These are phyloP conservation scores for Pristionchus exspectatus DNA, from an alignment of 2,888 invertebrate genomes.

Conservation along the genomic window DNA sequence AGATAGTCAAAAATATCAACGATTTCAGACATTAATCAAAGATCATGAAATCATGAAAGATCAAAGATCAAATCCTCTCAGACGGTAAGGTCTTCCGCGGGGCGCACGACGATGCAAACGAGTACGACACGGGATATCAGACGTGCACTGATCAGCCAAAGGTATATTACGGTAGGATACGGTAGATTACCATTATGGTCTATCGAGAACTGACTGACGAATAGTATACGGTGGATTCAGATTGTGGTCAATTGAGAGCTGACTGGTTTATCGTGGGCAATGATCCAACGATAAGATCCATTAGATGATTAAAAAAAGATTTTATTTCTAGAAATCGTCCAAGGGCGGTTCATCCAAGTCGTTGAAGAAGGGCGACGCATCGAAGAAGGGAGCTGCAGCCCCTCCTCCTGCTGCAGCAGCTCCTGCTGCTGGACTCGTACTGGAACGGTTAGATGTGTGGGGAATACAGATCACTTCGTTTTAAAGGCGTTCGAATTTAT, in stretches of 20 bases:
- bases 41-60: background rate
- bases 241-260: background rate
- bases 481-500: no score
- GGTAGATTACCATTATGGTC: background rate
- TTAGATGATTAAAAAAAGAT: background rate
- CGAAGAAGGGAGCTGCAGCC: background rate
- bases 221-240: background rate
- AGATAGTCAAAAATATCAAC: no score
- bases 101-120: conserved; percentile 34
- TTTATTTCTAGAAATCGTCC: background rate
- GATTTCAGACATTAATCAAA: background rate
- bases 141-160: background rate
- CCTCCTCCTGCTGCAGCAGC: background rate
- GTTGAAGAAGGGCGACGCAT: background rate
- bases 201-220: background rate
- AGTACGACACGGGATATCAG: conserved; percentile 12
- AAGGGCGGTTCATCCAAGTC: background rate
- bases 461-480: no score
- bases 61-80: background rate
- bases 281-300: background rate
- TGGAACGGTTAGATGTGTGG: background rate
- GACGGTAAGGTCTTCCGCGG: conserved; percentile 30
- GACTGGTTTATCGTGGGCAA: no score
- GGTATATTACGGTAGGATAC: conserved; percentile 1
- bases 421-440: background rate